These are phyloP conservation scores for Tenthredo scrophulariae DNA, from an alignment of 2,888 invertebrate species.

Conservation along the genomic window DNA sequence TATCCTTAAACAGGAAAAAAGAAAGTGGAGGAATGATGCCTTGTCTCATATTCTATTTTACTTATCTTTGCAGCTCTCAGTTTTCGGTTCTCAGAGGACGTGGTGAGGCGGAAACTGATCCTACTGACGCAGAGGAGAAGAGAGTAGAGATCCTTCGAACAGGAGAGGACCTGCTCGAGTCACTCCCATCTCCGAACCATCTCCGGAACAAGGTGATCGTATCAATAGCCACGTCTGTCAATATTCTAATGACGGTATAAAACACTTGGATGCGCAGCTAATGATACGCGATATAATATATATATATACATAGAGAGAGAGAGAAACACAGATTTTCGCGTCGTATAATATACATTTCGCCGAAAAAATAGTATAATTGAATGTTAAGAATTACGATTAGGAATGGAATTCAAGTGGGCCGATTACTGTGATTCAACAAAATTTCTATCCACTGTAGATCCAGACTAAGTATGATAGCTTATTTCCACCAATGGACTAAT, in stretches of 20 bases:
- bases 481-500: neutral
- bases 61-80: conserved; percentile 48
- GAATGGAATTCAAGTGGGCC: neutral
- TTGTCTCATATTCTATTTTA: conserved; percentile 40
- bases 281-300: neutral
- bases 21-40: neutral
- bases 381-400: neutral
- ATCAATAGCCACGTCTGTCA: conserved; percentile 53
- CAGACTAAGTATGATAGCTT: neutral
- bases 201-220: conserved; percentile 56
- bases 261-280: conserved; percentile 44
- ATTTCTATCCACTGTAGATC: neutral
- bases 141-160: conserved; percentile 47
- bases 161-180: conserved; percentile 56
- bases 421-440: neutral
- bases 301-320: too few relatives aligned
- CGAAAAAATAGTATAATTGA: neutral
- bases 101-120: conserved; percentile 61
- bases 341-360: neutral
- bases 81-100: conserved; percentile 60
- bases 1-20: neutral
- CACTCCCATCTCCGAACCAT: conserved; percentile 58
- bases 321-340: conserved; percentile 29
- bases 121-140: conserved; percentile 57
- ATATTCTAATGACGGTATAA: conserved; percentile 55